phyloP scores from a whole-genome alignment of 2,113 vertebrate species.

The Lepus timidus region DNA sequence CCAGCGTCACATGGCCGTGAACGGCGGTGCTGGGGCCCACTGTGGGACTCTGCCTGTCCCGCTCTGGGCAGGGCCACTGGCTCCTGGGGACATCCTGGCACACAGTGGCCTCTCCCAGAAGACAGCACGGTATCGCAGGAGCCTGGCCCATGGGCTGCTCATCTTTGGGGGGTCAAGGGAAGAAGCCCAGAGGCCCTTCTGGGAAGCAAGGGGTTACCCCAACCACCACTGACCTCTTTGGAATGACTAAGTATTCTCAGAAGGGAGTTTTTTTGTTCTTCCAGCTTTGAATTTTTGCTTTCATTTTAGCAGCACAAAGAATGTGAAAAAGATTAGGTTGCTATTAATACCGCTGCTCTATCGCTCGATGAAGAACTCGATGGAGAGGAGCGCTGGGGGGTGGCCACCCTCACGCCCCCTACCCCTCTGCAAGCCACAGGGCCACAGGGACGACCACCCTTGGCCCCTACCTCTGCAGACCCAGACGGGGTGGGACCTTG shows the following conservation, averaged over 20 bases:
- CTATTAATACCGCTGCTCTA: conserved; percentile 77
- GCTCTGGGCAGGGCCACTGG: not conserved
- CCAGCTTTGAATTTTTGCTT: conserved; percentile 76
- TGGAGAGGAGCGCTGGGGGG: conserved; percentile 32
- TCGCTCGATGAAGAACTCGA: conserved; percentile 49
- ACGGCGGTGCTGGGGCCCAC: not conserved
- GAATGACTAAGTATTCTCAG: conserved; percentile 75
- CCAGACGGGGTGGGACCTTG: too few species aligned
- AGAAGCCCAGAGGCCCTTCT: conserved; percentile 10
- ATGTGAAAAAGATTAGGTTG: conserved; percentile 72
- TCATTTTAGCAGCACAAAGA: conserved; percentile 79
- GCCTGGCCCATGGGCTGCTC: not conserved
- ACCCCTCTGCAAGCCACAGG: conserved; percentile 24
- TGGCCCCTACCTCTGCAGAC: not conserved
- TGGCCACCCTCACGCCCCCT: not conserved
- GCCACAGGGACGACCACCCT: too few species aligned
- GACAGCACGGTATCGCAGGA: not conserved
- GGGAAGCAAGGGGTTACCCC: conserved; percentile 64
- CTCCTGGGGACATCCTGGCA: not conserved
- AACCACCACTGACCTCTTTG: conserved; percentile 41
- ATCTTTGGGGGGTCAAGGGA: not conserved
- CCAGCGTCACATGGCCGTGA: not conserved
- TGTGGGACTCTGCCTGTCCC: not conserved
- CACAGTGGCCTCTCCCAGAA: conserved; percentile 20
- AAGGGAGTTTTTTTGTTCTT: conserved; percentile 73